Conservation (phyloP, 2,797 vertebrate genomes). For the Melopsittacus undulatus region DNA sequence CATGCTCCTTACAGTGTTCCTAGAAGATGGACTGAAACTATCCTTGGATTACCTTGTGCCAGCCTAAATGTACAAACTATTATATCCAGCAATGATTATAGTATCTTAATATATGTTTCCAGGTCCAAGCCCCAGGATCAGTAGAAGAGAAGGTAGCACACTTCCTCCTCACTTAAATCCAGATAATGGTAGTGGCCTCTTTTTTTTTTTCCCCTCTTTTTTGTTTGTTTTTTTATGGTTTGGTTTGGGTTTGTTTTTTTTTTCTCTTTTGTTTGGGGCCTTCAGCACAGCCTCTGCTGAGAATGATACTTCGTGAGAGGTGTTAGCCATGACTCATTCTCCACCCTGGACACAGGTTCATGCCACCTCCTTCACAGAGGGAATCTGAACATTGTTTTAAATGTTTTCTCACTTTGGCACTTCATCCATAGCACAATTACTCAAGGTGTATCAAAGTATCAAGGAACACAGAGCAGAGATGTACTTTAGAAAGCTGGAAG, state of each 20-base stretch:
- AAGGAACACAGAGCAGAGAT: not conserved
- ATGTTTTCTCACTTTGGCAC: not conserved
- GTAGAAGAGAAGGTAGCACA: not conserved
- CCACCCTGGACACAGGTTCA: not conserved
- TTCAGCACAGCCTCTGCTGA: not conserved
- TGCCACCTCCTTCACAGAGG: fast-evolving
- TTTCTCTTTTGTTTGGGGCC: not conserved
- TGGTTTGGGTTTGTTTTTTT: not conserved
- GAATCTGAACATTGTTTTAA: not conserved
- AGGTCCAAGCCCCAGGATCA: not conserved
- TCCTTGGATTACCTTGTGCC: not conserved
- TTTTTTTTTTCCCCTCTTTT: not conserved
- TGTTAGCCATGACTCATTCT: not conserved
- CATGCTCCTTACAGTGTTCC: not conserved
- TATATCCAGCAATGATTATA: not conserved
- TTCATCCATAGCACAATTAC: not conserved
- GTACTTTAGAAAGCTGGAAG: not conserved
- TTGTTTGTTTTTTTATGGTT: not conserved
- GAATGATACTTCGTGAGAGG: not conserved
- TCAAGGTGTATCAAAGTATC: not conserved
- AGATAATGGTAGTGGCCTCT: not conserved
- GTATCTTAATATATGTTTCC: not conserved
- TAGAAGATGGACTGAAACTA: not conserved
- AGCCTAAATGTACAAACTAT: not conserved
- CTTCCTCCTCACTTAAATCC: not conserved